Percentiles rank a stretch among this genome's conserved stretches.
These are phyloP conservation scores for Arnoldichthys spilopterus DNA, from an alignment of 2,797 vertebrate genomes.

Conservation along the genomic window DNA sequence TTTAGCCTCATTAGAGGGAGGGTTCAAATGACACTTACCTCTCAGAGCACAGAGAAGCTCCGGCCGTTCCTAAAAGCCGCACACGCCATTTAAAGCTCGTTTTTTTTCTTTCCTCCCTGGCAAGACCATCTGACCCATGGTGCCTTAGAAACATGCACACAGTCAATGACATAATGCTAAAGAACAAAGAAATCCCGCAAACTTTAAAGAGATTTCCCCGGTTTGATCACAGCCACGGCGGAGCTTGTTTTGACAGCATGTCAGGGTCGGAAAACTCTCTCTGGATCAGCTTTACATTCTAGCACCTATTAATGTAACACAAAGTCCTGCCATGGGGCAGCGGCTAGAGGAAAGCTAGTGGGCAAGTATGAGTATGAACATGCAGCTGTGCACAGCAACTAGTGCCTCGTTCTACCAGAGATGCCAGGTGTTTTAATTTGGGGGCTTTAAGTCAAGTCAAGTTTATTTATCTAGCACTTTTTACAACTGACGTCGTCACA, in stretches of 20 bases:
- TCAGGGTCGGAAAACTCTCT: neutral
- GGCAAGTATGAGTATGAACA: constrained; percentile 40
- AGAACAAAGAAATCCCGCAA: neutral
- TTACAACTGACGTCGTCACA: no score
- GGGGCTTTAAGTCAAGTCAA: no score
- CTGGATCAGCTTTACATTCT: neutral
- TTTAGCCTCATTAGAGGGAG: constrained; percentile 61
- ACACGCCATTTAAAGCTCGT: no score
- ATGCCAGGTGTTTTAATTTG: no score
- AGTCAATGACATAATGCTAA: neutral
- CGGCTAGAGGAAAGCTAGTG: constrained; percentile 48
- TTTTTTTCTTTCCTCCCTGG: neutral
- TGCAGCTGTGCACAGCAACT: no score
- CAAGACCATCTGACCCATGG: neutral
- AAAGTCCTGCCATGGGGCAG: neutral
- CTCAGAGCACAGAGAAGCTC: constrained; percentile 49
- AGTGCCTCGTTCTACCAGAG: no score
- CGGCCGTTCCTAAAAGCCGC: constrained; percentile 15
- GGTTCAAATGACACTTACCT: constrained; percentile 61
- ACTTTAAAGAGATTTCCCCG: neutral
- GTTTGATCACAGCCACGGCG: neutral
- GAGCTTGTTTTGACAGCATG: neutral
- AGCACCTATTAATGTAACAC: neutral
- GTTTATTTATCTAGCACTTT: no score
- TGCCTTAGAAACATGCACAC: neutral